phyloP scores from a whole-genome alignment of 2,888 invertebrate genomes.

The Drosophila flavopinicola region DNA sequence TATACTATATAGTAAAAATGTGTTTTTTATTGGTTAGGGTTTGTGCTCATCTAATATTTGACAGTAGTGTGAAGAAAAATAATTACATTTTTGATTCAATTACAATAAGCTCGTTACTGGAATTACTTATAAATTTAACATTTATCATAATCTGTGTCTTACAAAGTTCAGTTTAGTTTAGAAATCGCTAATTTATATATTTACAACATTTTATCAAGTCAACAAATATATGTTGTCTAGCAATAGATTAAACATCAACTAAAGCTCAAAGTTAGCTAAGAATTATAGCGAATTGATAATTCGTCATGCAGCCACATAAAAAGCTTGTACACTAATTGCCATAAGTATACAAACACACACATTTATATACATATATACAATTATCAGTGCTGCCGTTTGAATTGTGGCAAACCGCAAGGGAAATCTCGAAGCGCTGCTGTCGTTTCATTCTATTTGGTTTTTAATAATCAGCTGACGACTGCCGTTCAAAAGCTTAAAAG shows the following conservation, averaged over 20 bases:
- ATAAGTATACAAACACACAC: constrained; percentile 1
- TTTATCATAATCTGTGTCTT: too few relatives aligned
- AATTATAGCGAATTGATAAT: constrained; percentile 3
- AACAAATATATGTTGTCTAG: too few relatives aligned
- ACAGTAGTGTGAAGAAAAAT: too few relatives aligned
- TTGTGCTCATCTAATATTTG: too few relatives aligned
- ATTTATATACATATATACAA: constrained; percentile 2
- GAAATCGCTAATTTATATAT: too few relatives aligned
- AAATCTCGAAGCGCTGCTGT: constrained; percentile 44
- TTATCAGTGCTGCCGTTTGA: constrained; percentile 24
- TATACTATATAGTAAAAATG: not conserved
- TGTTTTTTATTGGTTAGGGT: too few relatives aligned
- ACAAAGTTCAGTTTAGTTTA: too few relatives aligned
- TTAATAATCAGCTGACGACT: constrained; percentile 43
- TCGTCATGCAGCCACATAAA: constrained; percentile 13
- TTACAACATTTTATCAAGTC: too few relatives aligned
- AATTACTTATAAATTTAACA: too few relatives aligned
- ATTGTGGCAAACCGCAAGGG: constrained; percentile 40
- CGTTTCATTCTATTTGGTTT: constrained; percentile 14
- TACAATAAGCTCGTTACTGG: too few relatives aligned
- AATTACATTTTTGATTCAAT: too few relatives aligned
- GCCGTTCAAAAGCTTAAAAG: constrained; percentile 8
- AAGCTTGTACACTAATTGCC: constrained; percentile 20
- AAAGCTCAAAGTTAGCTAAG: not conserved
- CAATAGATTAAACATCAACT: not conserved